A percentile compares a stretch with the other conserved stretches of the same genome.
Evolutionary conservation across 2,797 vertebrate genomes (phyloP).

Genomic region (Holocentrus rufus): DNA sequence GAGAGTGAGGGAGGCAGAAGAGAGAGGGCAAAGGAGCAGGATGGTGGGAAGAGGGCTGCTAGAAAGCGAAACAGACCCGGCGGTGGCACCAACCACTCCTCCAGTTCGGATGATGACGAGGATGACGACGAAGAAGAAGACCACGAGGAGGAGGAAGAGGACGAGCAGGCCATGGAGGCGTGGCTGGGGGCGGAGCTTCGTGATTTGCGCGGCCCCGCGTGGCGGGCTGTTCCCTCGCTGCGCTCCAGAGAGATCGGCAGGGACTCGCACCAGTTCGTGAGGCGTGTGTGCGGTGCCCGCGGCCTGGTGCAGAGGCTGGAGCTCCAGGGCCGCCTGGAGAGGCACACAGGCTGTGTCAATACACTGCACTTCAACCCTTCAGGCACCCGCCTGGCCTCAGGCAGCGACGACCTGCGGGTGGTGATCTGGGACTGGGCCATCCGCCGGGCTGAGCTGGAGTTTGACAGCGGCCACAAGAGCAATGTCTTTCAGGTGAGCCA

Average conservation of each 20-base stretch:
- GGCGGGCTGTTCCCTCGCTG: conserved; percentile 88
- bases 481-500: conserved; percentile 95
- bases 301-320: conserved; percentile 92
- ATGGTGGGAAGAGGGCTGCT: conserved; percentile 68
- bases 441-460: conserved; percentile 88
- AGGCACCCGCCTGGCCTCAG: conserved; percentile 93
- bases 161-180: conserved; percentile 90
- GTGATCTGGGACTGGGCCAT: conserved; percentile 97
- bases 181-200: conserved; percentile 91
- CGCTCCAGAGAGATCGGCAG: conserved; percentile 88
- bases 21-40: conserved; percentile 70
- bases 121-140: conserved; percentile 80
- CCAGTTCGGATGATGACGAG: conserved; percentile 85
- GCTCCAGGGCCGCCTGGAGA: conserved; percentile 91
- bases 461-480: conserved; percentile 96
- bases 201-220: conserved; percentile 85
- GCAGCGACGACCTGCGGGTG: conserved; percentile 94
- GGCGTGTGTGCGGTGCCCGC: conserved; percentile 89
- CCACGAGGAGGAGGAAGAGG: conserved; percentile 87
- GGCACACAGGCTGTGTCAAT: conserved; percentile 96
- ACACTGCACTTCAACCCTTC: conserved; percentile 98
- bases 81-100: conserved; percentile 80
- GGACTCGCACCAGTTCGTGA: conserved; percentile 86
- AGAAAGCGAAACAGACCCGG: conserved; percentile 81
- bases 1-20: conserved; percentile 77